Evolutionary conservation across 2,113 vertebrate genomes (phyloP).

Genomic region (Podarcis muralis): DNA sequence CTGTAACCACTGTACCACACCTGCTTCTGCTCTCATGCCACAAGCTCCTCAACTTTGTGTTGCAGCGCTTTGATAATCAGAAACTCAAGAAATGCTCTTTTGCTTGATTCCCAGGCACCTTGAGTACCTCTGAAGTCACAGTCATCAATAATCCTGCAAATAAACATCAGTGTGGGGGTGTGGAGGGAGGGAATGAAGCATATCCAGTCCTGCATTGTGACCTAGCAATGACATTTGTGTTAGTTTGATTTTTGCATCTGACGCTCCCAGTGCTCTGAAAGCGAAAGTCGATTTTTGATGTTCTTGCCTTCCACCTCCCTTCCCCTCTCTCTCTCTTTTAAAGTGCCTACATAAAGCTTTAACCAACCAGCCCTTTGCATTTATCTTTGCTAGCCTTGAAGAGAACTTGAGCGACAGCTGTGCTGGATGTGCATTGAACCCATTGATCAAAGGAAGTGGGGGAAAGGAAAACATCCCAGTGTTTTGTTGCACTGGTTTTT

Average conservation of each 20-base stretch:
- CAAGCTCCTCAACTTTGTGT: background rate
- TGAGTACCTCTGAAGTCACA: background rate
- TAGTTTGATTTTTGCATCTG: slow-evolving; percentile 6
- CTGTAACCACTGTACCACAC: no score
- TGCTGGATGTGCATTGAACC: slow-evolving; percentile 3
- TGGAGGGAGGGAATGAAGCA: background rate
- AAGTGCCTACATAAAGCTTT: slow-evolving; percentile 36
- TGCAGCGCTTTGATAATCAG: background rate
- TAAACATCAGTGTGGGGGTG: background rate
- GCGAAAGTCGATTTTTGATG: slow-evolving; percentile 11
- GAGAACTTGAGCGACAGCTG: slow-evolving; percentile 39
- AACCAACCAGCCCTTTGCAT: slow-evolving; percentile 31
- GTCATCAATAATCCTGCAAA: background rate
- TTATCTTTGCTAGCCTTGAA: slow-evolving; percentile 54
- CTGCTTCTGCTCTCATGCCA: background rate
- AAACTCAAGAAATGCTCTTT: background rate
- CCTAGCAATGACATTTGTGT: background rate
- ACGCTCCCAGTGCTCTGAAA: slow-evolving; percentile 17
- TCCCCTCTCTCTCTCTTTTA: background rate
- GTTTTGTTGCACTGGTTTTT: background rate
- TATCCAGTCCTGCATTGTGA: background rate
- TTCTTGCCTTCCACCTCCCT: background rate
- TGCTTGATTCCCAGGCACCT: background rate
- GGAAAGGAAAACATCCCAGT: background rate
- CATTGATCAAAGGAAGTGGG: slow-evolving; percentile 56